A percentile compares a stretch with the other conserved stretches of the same genome.
Evolutionary conservation across 2,113 vertebrate genomes (phyloP).

Genomic region (Ursus arctos): DNA sequence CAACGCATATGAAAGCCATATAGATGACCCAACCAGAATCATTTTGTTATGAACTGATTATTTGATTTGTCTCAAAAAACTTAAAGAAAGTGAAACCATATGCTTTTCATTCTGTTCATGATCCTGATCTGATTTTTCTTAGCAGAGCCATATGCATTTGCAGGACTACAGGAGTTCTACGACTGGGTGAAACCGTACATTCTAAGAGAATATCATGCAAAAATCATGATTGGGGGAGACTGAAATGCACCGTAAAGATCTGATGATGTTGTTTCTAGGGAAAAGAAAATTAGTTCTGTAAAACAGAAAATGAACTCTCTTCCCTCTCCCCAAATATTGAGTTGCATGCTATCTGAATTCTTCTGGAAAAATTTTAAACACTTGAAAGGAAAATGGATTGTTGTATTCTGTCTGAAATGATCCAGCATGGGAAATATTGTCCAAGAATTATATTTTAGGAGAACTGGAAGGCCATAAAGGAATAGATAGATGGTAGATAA

Average conservation of each 20-base stretch:
- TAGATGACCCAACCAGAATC: neutral
- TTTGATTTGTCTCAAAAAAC: neutral
- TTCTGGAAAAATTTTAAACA: slow-evolving; percentile 19
- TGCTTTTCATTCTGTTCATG: neutral
- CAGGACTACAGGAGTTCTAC: neutral
- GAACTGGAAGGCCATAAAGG: neutral
- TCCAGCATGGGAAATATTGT: neutral
- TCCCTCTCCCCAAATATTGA: neutral
- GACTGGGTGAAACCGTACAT: neutral
- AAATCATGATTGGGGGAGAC: neutral
- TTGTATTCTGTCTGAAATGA: neutral
- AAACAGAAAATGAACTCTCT: neutral
- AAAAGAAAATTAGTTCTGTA: neutral
- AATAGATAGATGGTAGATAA: neutral
- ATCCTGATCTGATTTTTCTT: neutral
- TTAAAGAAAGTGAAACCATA: neutral
- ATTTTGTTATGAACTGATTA: too few species aligned
- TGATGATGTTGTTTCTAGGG: neutral
- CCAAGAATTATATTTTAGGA: neutral
- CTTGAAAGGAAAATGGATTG: neutral
- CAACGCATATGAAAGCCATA: neutral
- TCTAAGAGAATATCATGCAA: neutral
- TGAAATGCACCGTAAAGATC: neutral
- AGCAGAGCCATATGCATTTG: neutral
- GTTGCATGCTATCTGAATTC: neutral